Evolutionary conservation across 2,113 vertebrate species (phyloP), one percentile per base, ranked within the genome.

Genomic region (Scomber japonicus): DNA sequence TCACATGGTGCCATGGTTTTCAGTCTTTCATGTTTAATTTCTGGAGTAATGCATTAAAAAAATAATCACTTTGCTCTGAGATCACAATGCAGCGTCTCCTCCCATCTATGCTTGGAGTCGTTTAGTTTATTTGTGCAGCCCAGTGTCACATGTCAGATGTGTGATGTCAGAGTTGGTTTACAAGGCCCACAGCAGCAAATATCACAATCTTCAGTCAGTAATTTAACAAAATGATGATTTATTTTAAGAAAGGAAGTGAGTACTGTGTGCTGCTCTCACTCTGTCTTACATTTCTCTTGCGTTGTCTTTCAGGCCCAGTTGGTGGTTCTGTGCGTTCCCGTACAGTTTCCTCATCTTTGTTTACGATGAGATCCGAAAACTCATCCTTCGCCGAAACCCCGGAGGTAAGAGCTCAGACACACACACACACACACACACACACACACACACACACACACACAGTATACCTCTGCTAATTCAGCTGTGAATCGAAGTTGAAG

Each of bases 261-360:
- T 40, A 40, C 8, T 40, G 35, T 40, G 35, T 11, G 10, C 48
- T 62, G 9, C 8, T 66, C 55, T 27, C 9, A 46, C 54, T 53
- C 53, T 54, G n/a, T 40, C 35, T 8, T 27, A 9, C 9, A 1
- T 48, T 59, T 75, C 55, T 24, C 54, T 64, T 68, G 15, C 0
- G 13, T 60, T 65, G 68, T 77, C 59, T 31, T 49, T 69, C 87
- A 98, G 97, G 95, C 96, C 96, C 78, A 97, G 95, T 80, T 98
- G 97, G 97, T 98, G 97, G 97, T 97, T 98, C 94, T 97, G 96
- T 92, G 97, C 97, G 27, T 97, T 98, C 93, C 97, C 96, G 11
- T 98, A 97, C 95, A 98, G 97, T 90, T 97, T 97, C 95, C 95
- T 98, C 93, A 97, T 97, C 94, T 98, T 98, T 91, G 93, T 97